Conservation (phyloP, 2,113 vertebrate species). For the Daphoenositta chrysoptera region DNA sequence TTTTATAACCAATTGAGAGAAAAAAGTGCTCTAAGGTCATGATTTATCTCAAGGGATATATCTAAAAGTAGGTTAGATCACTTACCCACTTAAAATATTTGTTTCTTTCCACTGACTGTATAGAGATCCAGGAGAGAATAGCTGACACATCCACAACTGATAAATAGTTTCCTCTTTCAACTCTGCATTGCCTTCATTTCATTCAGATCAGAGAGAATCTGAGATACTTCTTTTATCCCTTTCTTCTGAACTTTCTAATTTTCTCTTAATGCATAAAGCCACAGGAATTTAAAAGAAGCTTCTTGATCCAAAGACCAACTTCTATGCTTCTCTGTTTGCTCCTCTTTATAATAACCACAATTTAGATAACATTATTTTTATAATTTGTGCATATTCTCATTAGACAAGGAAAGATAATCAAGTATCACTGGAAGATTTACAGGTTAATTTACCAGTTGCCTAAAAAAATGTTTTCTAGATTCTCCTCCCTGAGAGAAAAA, state of each 20-base stretch:
- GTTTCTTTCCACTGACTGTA: neutral
- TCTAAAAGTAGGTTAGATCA: neutral
- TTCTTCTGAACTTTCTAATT: neutral
- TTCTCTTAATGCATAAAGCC: neutral
- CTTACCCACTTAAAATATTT: neutral
- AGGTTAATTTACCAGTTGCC: too few relatives aligned
- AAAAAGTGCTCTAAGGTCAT: neutral
- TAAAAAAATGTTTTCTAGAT: neutral
- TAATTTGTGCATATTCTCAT: neutral
- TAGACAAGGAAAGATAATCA: neutral
- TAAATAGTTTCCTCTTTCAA: neutral
- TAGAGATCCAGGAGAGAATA: neutral
- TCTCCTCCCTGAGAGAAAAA: neutral
- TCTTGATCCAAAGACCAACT: neutral
- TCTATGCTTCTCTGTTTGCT: neutral
- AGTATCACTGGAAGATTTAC: neutral
- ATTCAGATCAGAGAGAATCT: neutral
- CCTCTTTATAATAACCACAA: neutral
- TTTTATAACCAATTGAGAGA: neutral
- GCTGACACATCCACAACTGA: neutral
- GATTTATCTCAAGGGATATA: neutral
- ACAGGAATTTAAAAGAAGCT: neutral
- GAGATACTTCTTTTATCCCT: neutral
- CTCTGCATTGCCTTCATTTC: neutral
- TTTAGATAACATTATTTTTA: neutral